Base-by-base conservation (phyloP, 2,113 vertebrate genomes). In the Acrocephalus arundinaceus region DNA sequence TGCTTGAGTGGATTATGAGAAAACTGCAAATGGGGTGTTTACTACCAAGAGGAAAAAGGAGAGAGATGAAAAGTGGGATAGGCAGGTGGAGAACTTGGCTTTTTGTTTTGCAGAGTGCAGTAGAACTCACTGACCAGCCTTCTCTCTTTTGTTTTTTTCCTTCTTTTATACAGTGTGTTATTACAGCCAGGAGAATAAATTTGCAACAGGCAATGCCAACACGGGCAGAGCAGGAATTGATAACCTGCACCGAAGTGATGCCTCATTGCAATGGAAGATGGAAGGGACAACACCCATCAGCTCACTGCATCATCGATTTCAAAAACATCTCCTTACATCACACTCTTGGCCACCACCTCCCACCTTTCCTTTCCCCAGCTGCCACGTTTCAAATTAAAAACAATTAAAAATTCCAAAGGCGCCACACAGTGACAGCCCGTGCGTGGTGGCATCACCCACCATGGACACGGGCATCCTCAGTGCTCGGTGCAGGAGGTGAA, bases 1-100 rank as follows among this genome's bases (percentile, higher is more conserved):
- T 66, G 83, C 65, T 86, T 73, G 84, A 63, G 70, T 48, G 82
- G 92, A 85, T 79, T 78, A 85, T 51, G 72, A 85, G 77, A 93
- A 79, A 91, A 78, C 88, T 94, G 74, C 45, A 84, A 79, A 89
- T 66, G 33, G 46, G 54, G 62, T 79, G 66, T 71, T 89, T 91
- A 78, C n/a, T 81, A 65, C 37, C 25, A 74, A 65, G 61, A 93
- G 65, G 65, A 75, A 87, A 95, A 93, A 87, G 37, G 19, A 93
- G 58, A 81, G 55, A 78, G 49, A 67, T 77, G 61, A 71, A 76
- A 39, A 83, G 68, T 5, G 4, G 58, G 72, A 37, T 24, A 61
- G 73, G 57, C 79, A 93, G 88, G 67, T 91, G 28, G 41, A 72
- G 66, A 75, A 84, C 65, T 59, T 62, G 51, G 35, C 10, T 88